phyloP scores from a whole-genome alignment of 2,797 vertebrate genomes.

The Sebastiscus albofasciatus region DNA sequence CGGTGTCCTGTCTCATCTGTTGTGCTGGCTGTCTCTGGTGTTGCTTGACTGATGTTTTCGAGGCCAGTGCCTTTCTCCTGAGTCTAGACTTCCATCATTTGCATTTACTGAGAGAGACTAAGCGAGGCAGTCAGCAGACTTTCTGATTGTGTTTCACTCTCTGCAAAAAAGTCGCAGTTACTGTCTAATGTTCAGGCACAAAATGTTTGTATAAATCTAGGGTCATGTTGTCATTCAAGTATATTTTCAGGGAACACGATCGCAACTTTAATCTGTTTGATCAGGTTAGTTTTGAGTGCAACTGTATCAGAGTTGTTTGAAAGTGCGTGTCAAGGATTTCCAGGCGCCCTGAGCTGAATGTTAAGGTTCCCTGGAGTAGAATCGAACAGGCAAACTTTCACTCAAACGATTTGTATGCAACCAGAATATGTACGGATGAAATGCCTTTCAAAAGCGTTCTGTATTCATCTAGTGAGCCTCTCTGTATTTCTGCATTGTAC shows the following conservation, averaged over 20 bases:
- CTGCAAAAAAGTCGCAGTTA: not conserved
- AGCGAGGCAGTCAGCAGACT: slow-evolving; percentile 10
- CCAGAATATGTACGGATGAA: slow-evolving; percentile 58
- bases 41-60: slow-evolving; percentile 21
- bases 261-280: slow-evolving; percentile 24
- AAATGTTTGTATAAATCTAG: not conserved
- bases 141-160: slow-evolving; percentile 23
- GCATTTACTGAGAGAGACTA: slow-evolving; percentile 34
- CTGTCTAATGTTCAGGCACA: not conserved
- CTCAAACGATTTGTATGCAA: slow-evolving; percentile 69
- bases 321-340: slow-evolving; percentile 52
- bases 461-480: slow-evolving; percentile 65
- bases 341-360: slow-evolving; percentile 61
- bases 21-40: slow-evolving; percentile 27
- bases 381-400: slow-evolving; percentile 52
- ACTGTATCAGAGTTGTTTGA: slow-evolving; percentile 25
- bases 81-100: slow-evolving; percentile 51
- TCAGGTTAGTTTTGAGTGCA: slow-evolving; percentile 31
- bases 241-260: slow-evolving; percentile 4
- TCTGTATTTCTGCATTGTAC: slow-evolving; percentile 64
- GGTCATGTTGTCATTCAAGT: not conserved
- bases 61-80: slow-evolving; percentile 25
- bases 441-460: slow-evolving; percentile 67
- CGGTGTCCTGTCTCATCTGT: slow-evolving; percentile 37
- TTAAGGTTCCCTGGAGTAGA: slow-evolving; percentile 52